Conservation (phyloP, 2,888 invertebrate genomes). For the Schizotus pectinicornis region DNA sequence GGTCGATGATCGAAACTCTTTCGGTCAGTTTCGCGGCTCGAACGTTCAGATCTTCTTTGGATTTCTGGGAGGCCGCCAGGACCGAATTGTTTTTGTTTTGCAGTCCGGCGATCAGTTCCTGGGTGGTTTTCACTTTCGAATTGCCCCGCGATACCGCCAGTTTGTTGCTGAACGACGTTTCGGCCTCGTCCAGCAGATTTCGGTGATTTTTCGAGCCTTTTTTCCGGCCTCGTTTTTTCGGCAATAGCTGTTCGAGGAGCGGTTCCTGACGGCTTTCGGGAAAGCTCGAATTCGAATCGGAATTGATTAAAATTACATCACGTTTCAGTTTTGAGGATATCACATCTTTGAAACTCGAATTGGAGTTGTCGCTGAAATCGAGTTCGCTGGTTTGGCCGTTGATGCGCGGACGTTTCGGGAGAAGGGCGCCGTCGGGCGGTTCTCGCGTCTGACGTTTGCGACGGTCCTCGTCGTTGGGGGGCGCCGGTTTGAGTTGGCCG, state of each 20-base stretch:
- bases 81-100: constrained; percentile 57
- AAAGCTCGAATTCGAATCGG: constrained; percentile 62
- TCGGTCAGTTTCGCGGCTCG: constrained; percentile 57
- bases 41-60: constrained; percentile 55
- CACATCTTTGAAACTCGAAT: constrained; percentile 57
- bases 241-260: constrained; percentile 53
- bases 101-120: constrained; percentile 80
- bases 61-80: constrained; percentile 37
- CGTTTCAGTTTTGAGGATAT: constrained; percentile 38
- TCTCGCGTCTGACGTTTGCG: constrained; percentile 39
- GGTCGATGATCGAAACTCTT: constrained; percentile 55
- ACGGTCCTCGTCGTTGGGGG: constrained; percentile 33
- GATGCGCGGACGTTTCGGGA: constrained; percentile 57
- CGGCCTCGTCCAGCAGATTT: constrained; percentile 61
- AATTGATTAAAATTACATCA: constrained; percentile 52
- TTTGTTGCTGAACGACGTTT: constrained; percentile 64
- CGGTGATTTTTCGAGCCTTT: constrained; percentile 65
- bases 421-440: constrained; percentile 32
- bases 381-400: constrained; percentile 59
- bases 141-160: constrained; percentile 65
- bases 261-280: constrained; percentile 57
- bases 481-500: constrained; percentile 50
- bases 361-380: constrained; percentile 57
- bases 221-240: constrained; percentile 66
- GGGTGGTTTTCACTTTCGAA: constrained; percentile 76